Evolutionary conservation across 2,113 vertebrate species (phyloP), one percentile per base, ranked within the genome.

Genomic region (Saguinus imperator): DNA sequence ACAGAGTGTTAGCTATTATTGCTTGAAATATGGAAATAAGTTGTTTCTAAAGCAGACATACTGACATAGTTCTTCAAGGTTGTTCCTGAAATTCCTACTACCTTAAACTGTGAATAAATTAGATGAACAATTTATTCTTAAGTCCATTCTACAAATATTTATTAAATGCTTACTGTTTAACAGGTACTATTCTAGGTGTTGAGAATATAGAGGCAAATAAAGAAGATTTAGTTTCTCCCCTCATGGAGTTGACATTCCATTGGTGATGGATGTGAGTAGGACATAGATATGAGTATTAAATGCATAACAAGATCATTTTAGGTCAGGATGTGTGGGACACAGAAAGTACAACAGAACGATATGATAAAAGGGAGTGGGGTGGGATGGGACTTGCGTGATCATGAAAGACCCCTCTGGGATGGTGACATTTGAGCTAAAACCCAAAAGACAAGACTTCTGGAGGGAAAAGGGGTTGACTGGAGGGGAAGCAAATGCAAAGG

Each of bases 381-480:
- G 17, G 14, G 4, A 4, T 55, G n/a, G 73, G 73, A 10, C 8
- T 52, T 29, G 80, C 2, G 75, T 64, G 21, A 32, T n/a, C 5
- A 16, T 68, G 70, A 85, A 58, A 40, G 64, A 45, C 4, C 17
- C 18, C 20, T 57, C 35, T 55, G 21, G 16, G 25, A 3, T 27
- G 29, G n/a, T 50, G 13, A 89, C n/a, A 40, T 61, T 40, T 29
- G 21, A 68, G 21, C 61, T 93, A 84, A 73, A 23, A 58, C 16
- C 27, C 9, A 5, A 86, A 70, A 75, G 66, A 66, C 35, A 72
- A 68, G 57, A 55, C 8, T 45, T 11, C 25, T 58, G 12, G 23
- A n/a, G 18, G 23, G 16, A 4, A 10, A 4, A 1, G 0, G 0
- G 27, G 2, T 21, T 8, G 17, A 8, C 48, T 58, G 37, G 7